These are phyloP conservation scores for Campoplex nolae DNA, from an alignment of 2,888 invertebrate species.

Conservation along the genomic window DNA sequence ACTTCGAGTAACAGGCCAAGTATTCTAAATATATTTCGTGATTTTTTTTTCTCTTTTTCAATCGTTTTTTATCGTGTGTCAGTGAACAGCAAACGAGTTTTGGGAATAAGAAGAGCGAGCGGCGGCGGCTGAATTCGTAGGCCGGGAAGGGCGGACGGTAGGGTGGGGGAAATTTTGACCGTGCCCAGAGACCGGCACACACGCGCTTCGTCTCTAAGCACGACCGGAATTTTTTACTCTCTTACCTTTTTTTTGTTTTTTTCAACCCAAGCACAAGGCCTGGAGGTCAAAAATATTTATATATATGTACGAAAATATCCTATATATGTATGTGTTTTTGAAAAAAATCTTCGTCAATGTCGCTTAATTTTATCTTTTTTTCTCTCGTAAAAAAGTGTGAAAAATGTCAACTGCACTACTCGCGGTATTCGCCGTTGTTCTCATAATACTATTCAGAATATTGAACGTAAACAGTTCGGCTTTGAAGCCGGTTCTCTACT, in stretches of 20 bases:
- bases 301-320: not conserved
- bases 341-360: not conserved
- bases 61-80: constrained; percentile 19
- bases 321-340: not conserved
- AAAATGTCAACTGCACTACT: constrained; percentile 93
- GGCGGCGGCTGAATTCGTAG: not conserved
- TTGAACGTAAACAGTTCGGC: constrained; percentile 94
- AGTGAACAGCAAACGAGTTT: constrained; percentile 29
- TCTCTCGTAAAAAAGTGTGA: constrained; percentile 8
- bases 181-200: constrained; percentile 65
- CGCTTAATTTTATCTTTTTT: not conserved
- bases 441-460: constrained; percentile 93
- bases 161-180: constrained; percentile 28
- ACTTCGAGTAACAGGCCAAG: not conserved
- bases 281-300: not conserved
- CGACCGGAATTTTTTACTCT: constrained; percentile 28
- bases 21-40: not conserved
- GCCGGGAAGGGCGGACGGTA: not conserved
- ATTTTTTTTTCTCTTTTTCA: not conserved
- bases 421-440: constrained; percentile 92
- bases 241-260: not conserved
- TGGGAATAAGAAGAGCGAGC: not conserved
- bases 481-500: constrained; percentile 91
- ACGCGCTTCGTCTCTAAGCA: constrained; percentile 45
- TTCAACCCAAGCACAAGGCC: not conserved